phyloP scores from a whole-genome alignment of 2,113 vertebrate species.

The Bagarius yarrelli region DNA sequence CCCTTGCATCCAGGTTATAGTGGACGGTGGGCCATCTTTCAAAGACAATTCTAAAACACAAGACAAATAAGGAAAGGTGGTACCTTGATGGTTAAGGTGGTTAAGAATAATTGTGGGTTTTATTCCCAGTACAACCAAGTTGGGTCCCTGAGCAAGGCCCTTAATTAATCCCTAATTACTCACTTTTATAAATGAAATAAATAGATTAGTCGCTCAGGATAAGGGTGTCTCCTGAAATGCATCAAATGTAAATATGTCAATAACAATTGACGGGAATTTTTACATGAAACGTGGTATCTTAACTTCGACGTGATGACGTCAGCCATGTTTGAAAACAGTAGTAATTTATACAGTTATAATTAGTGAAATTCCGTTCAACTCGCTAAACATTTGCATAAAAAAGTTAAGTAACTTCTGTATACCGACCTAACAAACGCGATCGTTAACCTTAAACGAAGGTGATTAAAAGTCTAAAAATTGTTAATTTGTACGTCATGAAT shows the following conservation, averaged over 20 bases:
- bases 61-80: too few relatives aligned
- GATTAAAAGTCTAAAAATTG: neutral
- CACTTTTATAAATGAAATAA: too few relatives aligned
- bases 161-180: too few relatives aligned
- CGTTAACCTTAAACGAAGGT: too few relatives aligned
- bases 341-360: neutral
- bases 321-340: neutral
- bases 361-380: neutral
- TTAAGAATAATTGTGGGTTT: too few relatives aligned
- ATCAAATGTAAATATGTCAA: too few relatives aligned
- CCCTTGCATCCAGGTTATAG: slow-evolving; percentile 62
- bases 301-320: neutral
- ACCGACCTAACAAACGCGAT: neutral
- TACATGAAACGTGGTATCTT: neutral
- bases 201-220: too few relatives aligned
- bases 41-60: neutral
- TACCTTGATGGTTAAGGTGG: too few relatives aligned
- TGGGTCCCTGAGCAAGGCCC: too few relatives aligned
- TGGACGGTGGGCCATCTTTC: slow-evolving; percentile 1
- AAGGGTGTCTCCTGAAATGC: too few relatives aligned
- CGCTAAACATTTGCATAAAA: neutral
- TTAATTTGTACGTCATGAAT: neutral
- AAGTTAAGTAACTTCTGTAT: neutral
- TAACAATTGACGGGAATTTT: too few relatives aligned
- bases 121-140: too few relatives aligned